These are phyloP conservation scores for Pachypeltis micranthus DNA, from an alignment of 1,140 invertebrate species.

Conservation along the genomic window DNA sequence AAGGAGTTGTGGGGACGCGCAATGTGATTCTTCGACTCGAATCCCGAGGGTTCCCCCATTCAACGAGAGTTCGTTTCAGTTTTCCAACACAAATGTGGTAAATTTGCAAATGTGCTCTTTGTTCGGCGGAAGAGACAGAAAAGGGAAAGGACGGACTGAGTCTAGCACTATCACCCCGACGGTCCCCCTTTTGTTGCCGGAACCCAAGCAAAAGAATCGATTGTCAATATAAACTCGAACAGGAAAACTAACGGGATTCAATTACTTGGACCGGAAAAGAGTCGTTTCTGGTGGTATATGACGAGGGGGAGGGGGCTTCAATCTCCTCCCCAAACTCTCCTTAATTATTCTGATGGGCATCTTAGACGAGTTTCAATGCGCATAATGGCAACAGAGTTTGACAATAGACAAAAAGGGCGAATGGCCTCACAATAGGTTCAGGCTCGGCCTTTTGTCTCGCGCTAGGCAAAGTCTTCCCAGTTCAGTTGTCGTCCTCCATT, in stretches of 20 bases:
- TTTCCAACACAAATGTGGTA: constrained; percentile 4
- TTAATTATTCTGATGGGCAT: constrained; percentile 17
- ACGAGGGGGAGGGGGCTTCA: too few relatives aligned
- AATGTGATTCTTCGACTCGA: constrained; percentile 13
- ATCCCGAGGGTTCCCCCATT: background rate
- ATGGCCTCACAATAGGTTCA: constrained; percentile 5
- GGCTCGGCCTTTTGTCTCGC: constrained; percentile 10
- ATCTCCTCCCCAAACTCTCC: background rate
- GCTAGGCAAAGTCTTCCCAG: constrained; percentile 13
- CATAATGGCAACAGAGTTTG: constrained; percentile 12
- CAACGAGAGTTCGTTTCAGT: background rate
- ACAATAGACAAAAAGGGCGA: constrained; percentile 8
- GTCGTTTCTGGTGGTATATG: background rate
- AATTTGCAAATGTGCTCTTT: constrained; percentile 15
- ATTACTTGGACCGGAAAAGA: background rate
- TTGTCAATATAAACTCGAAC: constrained; percentile 12
- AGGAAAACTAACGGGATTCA: constrained; percentile 8
- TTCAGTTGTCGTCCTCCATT: constrained; percentile 12
- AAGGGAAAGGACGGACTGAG: constrained; percentile 10
- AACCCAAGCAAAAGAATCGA: constrained; percentile 2
- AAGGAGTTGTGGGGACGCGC: too few relatives aligned
- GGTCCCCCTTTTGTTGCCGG: background rate
- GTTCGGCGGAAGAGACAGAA: background rate
- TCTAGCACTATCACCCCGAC: background rate
- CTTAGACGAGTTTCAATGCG: constrained; percentile 14